Evolutionary conservation across 1,140 invertebrate genomes (phyloP), one percentile per base, ranked within the genome.

Genomic region (Temnothorax longispinosus): DNA sequence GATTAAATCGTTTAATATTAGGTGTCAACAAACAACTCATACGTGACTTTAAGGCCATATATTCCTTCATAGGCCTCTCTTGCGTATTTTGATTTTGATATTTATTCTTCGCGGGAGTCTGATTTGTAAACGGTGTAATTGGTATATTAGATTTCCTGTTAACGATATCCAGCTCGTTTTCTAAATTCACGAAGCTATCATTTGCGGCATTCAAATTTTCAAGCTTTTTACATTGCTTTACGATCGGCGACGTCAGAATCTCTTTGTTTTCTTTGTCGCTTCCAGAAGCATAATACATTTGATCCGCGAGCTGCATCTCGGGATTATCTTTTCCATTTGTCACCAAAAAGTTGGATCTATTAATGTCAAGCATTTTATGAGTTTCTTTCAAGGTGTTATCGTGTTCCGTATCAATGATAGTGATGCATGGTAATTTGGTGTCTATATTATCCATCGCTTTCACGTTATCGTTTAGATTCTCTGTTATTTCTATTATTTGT

Each of bases 21-120:
- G 93, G 93, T 27, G 93, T 93, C 35, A 88, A 44, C 38, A 93
- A 81, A 65, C 93, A 92, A 11, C 76, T 92, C 44, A 89, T 82
- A 35, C 71, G 86, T 27, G 91, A 91, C 44, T 93, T 93, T 44
- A 93, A 71, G 21, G 86, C 82, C 89, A 93, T 90, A 32, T 93
- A 93, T 80, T 93, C 93, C 27, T 87, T 84, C 0, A 93, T 41
- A 8, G 91, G 86, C 18, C 78, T 87, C 56, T 85, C 80, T 58
- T 81, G 76, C 8, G 74, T 64, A 3, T 74, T 86, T 8, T 86
- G 60, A 27, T 64, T 35, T 18, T 58, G 86, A 5, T 38, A 50
- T 1, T 38, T 64, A 50, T 15, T 38, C 8, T 13, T 38, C 8
- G 27, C 38, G 18, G 77, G 82, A 11, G 62, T 87, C 2, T 18